Base-by-base conservation (phyloP, 1,140 invertebrate species). In the Penaeus japonicus region DNA sequence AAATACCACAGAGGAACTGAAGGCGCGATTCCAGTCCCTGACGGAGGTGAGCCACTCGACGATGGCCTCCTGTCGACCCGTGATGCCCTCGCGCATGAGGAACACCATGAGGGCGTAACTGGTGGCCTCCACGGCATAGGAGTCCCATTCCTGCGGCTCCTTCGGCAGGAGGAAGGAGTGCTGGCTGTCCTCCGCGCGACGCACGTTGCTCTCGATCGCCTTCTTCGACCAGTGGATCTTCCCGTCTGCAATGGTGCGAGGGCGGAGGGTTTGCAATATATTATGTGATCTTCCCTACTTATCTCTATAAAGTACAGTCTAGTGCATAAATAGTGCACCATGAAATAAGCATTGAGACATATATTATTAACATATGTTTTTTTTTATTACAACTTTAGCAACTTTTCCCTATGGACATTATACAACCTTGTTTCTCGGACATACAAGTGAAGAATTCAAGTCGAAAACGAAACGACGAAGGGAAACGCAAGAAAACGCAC, bases 81-180 rank as follows among this genome's bases (percentile, higher is more conserved):
- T 92, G 27, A 93, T 90, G 0, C 93, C 93, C 57, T 93, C 93
- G n/a, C 92, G 90, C 5, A 91, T 90, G 17, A 94, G 91, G 77
- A 94, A 93, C 2, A 93, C 92, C 86, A 95, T 91, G 1, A 95
- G 91, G n/a, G 94, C 95, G 91, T 95, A 95, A 0, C 94, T 92
- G 4, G 94, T 94, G 0, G 94, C 92, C 91, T 95, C 94, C 0
- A 95, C 92, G 4, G 93, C 93, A 4, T 92, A 80, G 0, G 93
- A 92, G 85, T 94, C 93, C 90, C 91, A 91, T 90, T 91, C 91
- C 82, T 91, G 92, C 85, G 91, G 92, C n/a, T 91, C 90, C 85
- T 93, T 92, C 0, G 93, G 92, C 84, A 92, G 91, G 22, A 92
- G 89, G 88, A 94, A 94, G 22, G 93, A 93, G 54, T 93, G 90